Conservation (phyloP, 2,888 invertebrate species). For the Rhodophaea formosa region DNA sequence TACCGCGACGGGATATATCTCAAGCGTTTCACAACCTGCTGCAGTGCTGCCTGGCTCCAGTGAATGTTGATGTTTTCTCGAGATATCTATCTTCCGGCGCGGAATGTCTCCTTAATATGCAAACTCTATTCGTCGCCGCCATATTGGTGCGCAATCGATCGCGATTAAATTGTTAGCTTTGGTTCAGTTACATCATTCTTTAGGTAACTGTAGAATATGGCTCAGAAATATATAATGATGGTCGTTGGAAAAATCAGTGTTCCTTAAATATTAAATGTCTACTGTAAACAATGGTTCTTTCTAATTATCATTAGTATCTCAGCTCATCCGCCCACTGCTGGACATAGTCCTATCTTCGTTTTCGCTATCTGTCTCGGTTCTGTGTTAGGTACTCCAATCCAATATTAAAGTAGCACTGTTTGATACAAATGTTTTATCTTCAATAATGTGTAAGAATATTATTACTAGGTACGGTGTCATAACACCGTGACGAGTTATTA, state of each 20-base stretch:
- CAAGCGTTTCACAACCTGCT: not conserved
- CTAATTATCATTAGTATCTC: too few relatives aligned
- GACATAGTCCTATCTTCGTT: too few relatives aligned
- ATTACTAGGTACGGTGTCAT: too few relatives aligned
- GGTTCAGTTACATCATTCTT: not conserved
- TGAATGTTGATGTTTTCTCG: slow-evolving; percentile 6
- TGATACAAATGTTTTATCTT: too few relatives aligned
- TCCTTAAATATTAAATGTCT: too few relatives aligned
- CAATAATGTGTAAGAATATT: too few relatives aligned
- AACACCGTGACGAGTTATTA: too few relatives aligned
- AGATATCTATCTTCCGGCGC: slow-evolving; percentile 11
- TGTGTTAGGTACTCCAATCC: too few relatives aligned
- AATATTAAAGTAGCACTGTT: too few relatives aligned
- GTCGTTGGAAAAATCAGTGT: not conserved
- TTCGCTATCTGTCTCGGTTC: too few relatives aligned
- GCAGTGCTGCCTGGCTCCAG: not conserved
- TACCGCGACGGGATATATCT: not conserved
- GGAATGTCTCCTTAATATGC: slow-evolving; percentile 12
- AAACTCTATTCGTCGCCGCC: slow-evolving; percentile 10
- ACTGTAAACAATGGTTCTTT: too few relatives aligned
- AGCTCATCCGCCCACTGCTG: too few relatives aligned
- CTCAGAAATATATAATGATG: not conserved
- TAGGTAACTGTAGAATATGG: not conserved
- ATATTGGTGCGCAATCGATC: slow-evolving; percentile 2
- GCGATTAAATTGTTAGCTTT: slow-evolving; percentile 10